Conservation (phyloP, 2,797 vertebrate species). For the Peromyscus aztecus region DNA sequence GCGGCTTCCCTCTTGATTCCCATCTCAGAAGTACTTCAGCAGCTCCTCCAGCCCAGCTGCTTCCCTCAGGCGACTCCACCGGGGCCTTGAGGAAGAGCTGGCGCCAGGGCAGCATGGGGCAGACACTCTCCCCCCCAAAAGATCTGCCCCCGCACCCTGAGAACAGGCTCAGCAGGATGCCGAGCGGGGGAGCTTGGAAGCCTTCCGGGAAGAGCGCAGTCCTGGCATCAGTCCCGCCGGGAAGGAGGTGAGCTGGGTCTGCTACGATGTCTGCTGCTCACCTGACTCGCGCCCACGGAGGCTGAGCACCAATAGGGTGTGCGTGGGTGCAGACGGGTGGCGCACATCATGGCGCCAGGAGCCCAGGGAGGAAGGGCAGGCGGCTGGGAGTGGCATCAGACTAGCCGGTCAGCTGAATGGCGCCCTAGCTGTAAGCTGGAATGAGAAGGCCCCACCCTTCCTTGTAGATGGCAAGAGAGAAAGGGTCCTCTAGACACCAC, state of each 20-base stretch:
- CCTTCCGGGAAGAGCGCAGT: slow-evolving; percentile 81
- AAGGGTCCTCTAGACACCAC: neutral
- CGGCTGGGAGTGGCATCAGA: slow-evolving; percentile 68
- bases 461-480: neutral
- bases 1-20: neutral
- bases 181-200: slow-evolving; percentile 80
- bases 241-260: slow-evolving; percentile 79
- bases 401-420: slow-evolving; percentile 61
- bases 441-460: neutral
- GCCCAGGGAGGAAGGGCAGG: slow-evolving; percentile 70
- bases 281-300: slow-evolving; percentile 79
- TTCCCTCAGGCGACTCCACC: slow-evolving; percentile 81
- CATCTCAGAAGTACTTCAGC: neutral
- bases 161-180: slow-evolving; percentile 84
- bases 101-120: slow-evolving; percentile 68
- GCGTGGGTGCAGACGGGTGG: slow-evolving; percentile 83
- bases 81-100: slow-evolving; percentile 78
- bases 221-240: slow-evolving; percentile 76
- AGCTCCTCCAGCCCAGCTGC: slow-evolving; percentile 78
- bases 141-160: slow-evolving; percentile 81
- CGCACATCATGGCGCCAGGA: slow-evolving; percentile 76
- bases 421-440: neutral
- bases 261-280: slow-evolving; percentile 74
- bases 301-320: slow-evolving; percentile 81
- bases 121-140: slow-evolving; percentile 71